Conservation (phyloP, 2,797 vertebrate species). For the Coregonus suidteri region DNA sequence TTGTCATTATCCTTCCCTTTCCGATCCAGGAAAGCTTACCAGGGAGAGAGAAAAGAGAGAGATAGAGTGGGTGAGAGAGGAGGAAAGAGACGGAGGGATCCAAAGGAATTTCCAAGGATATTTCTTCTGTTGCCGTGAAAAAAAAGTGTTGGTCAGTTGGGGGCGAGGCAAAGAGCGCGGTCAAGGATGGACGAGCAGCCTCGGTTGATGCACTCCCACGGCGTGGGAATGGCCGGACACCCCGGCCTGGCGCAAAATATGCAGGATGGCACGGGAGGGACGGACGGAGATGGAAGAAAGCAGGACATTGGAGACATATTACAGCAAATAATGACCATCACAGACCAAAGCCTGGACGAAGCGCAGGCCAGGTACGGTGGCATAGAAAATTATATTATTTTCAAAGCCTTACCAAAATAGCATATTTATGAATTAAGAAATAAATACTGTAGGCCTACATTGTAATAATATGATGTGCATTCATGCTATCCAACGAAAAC, state of each 20-base stretch:
- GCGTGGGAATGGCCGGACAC: slow-evolving; percentile 95
- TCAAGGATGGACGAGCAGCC: slow-evolving; percentile 91
- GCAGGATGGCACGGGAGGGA: slow-evolving; percentile 91
- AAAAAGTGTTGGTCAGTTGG: slow-evolving; percentile 63
- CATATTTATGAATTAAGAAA: slow-evolving; percentile 4
- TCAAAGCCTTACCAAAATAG: neutral
- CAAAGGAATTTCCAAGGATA: slow-evolving; percentile 77
- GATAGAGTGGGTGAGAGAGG: slow-evolving; percentile 32
- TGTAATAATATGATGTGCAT: slow-evolving; percentile 44
- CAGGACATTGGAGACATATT: slow-evolving; percentile 99
- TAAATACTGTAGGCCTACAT: slow-evolving; percentile 6
- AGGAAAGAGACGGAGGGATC: slow-evolving; percentile 65
- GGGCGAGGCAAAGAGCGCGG: slow-evolving; percentile 68
- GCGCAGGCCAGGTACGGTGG: slow-evolving; percentile 93
- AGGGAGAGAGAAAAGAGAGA: slow-evolving; percentile 61
- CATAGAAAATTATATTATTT: neutral
- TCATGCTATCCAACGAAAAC: slow-evolving; percentile 49
- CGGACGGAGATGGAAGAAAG: slow-evolving; percentile 93
- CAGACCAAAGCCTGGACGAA: slow-evolving; percentile 98
- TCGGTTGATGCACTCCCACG: slow-evolving; percentile 96
- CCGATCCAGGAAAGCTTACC: slow-evolving; percentile 75
- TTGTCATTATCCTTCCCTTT: slow-evolving; percentile 74
- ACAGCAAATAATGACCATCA: slow-evolving; percentile 99
- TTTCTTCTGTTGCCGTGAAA: slow-evolving; percentile 49
- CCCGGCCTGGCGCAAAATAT: slow-evolving; percentile 97